phyloP scores from a whole-genome alignment of 2,888 invertebrate genomes.

The Lochmaea capreae region DNA sequence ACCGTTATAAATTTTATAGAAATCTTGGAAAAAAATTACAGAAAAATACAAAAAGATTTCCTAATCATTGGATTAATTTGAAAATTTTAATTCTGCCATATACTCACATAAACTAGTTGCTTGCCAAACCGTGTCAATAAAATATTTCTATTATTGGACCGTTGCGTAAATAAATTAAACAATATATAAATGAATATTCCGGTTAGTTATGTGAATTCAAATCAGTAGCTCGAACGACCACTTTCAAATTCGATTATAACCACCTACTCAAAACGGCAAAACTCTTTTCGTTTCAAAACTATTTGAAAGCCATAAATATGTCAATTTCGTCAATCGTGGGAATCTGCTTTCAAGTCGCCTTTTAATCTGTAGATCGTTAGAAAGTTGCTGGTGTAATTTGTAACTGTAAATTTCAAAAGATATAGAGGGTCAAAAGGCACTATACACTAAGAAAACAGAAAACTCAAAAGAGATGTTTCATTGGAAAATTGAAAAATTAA shows the following conservation, averaged over 20 bases:
- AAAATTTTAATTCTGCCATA: background rate
- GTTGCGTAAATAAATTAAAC: background rate
- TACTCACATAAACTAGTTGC: background rate
- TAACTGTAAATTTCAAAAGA: conserved; percentile 23
- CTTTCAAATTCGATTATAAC: conserved; percentile 4
- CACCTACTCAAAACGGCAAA: conserved; percentile 27
- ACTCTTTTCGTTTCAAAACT: background rate
- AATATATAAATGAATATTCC: background rate
- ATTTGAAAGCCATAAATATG: conserved; percentile 31
- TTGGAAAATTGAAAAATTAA: background rate
- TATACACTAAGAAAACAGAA: background rate
- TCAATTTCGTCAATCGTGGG: conserved; percentile 34
- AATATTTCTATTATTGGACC: background rate
- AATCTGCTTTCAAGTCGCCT: conserved; percentile 26
- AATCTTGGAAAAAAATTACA: too few relatives aligned
- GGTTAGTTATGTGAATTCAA: conserved; percentile 5
- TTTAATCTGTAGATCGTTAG: conserved; percentile 30
- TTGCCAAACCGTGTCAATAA: background rate
- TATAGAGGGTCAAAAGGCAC: conserved; percentile 20
- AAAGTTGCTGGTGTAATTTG: conserved; percentile 30
- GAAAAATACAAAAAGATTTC: too few relatives aligned
- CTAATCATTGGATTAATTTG: too few relatives aligned
- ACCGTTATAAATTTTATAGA: too few relatives aligned
- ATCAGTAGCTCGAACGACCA: background rate
- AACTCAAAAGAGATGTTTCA: background rate